Evolutionary conservation across 2,888 invertebrate species (phyloP), one percentile per base, ranked within the genome.

Genomic region (Agrochola macilenta): DNA sequence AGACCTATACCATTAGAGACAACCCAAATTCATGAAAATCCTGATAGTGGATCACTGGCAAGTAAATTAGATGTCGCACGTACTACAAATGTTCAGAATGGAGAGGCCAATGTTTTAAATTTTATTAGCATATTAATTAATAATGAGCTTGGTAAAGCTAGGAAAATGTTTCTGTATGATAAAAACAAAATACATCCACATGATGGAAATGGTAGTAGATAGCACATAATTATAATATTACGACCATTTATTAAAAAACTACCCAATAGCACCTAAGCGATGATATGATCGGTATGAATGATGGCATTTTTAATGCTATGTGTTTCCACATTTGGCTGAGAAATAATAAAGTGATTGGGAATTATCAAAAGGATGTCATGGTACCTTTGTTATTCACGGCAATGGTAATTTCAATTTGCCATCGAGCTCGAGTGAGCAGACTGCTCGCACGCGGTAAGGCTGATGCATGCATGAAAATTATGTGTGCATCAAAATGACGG

Each of bases 171-270:
- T 78, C 73, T 93, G 26, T 92, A 93, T 76, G 93, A 95, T 79
- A 94, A 93, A 85, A 96, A 96, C 88, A 96, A 94, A 91, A 92
- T 96, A 85, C 95, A 96, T 82, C 96, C 96, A 70, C 91, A 92
- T 70, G 89, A 91, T 78, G 92, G 88, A 74, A 87, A 88, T 78
- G 86, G 77, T 73, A 82, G 81, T 70, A 90, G 87, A 82, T 89
- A 90, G 78, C 74, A 61, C 60, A 60, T 60, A 2, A 58, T 14
- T 58, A 58, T 12, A 58, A 8, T 30, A 60, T 30, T n/a, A n/a
- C 11, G 17, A 26, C 26, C 30, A 60, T 26, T 26, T 58, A 12
- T 8, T 26, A 26, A 58, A 58, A 58, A 26, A n/a, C 0, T 57
- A n/a, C n/a, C 57, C n/a, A 54, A 68, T 52, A 52, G 49, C 17